Base-by-base conservation (phyloP, 2,113 vertebrate species). In the Sander vitreus region DNA sequence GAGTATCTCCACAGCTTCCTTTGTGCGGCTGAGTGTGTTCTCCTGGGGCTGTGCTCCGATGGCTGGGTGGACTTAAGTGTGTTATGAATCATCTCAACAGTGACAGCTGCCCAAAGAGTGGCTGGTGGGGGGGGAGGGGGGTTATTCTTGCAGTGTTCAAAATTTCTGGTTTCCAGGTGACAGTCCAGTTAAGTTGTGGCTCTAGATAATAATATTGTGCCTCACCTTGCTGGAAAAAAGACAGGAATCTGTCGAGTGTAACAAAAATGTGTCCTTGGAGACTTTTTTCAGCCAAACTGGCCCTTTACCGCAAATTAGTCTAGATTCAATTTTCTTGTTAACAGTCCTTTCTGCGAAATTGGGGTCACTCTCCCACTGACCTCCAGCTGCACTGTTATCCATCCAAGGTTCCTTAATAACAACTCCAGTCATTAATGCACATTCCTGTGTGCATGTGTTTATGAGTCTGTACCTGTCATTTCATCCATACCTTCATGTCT, bases 1-100 rank as follows among this genome's bases (percentile, higher is more conserved):
- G 93, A 93, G 81, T 93, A 93, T 51, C 93, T 88, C 93, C 93
- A 94, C 65, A 94, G 87, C 80, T 47, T 88, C 78, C 93, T 89
- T 14, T 91, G 90, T 0, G 91, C 91, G 0, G 92, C 89, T 1
- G 93, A 94, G 76, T 85, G 85, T 4, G 88, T 86, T 45, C 83
- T 90, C 85, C 89, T 88, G 55, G 89, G 89, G 81, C 89, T 90
- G 73, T 72, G 87, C 59, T 93, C 93, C 15, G 58, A 18, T 2
- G 79, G 66, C 81, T 84, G 79, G 5, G 83, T 51, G 23, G 85
- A 80, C 81, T 93, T 94, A 2, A 94, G 87, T 19, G 93, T 94
- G 90, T 93, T 94, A 33, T 94, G 93, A 78, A 94, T 93, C 93
- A 94, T 94, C 76, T 80, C 64, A 13, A 33, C 30, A 43, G 69